Conservation (phyloP, 2,888 invertebrate species). For the Platerodrilus igneus region DNA sequence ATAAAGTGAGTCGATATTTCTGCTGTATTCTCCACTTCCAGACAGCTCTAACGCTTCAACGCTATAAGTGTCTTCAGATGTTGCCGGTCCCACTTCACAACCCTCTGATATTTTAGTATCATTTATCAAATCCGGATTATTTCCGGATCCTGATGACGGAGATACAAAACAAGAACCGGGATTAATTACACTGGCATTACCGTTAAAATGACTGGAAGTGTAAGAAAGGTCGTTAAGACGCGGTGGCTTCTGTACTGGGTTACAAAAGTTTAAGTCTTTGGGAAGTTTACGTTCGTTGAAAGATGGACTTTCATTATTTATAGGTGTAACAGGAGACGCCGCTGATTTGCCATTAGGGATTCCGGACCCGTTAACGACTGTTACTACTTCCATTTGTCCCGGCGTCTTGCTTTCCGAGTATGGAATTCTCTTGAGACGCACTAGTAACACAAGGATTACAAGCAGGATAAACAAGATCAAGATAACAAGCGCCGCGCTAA, state of each 20-base stretch:
- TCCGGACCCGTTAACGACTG: slow-evolving; percentile 53
- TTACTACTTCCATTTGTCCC: slow-evolving; percentile 67
- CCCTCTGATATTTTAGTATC: slow-evolving; percentile 68
- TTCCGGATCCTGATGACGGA: slow-evolving; percentile 67
- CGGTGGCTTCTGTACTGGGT: slow-evolving; percentile 70
- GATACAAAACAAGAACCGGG: slow-evolving; percentile 66
- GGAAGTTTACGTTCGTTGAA: slow-evolving; percentile 45
- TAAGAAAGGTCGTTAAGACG: slow-evolving; percentile 64
- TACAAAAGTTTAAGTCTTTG: slow-evolving; percentile 50
- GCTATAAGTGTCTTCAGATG: slow-evolving; percentile 36
- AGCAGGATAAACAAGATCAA: slow-evolving; percentile 71
- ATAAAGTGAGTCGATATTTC: slow-evolving; percentile 71
- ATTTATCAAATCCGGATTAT: slow-evolving; percentile 82
- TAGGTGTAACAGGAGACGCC: slow-evolving; percentile 47
- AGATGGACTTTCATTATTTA: slow-evolving; percentile 52
- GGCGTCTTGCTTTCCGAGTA: slow-evolving; percentile 73
- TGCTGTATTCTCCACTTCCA: slow-evolving; percentile 73
- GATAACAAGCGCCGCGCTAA: slow-evolving; percentile 76
- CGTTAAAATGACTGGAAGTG: slow-evolving; percentile 65
- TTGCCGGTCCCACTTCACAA: slow-evolving; percentile 44
- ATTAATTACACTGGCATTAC: slow-evolving; percentile 60
- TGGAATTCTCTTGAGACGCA: slow-evolving; percentile 69
- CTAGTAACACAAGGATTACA: slow-evolving; percentile 66
- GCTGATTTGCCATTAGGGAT: slow-evolving; percentile 51
- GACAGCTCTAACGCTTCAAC: slow-evolving; percentile 51